These are phyloP conservation scores for Griposia aprilina DNA, from an alignment of 2,888 invertebrate genomes.

Conservation along the genomic window DNA sequence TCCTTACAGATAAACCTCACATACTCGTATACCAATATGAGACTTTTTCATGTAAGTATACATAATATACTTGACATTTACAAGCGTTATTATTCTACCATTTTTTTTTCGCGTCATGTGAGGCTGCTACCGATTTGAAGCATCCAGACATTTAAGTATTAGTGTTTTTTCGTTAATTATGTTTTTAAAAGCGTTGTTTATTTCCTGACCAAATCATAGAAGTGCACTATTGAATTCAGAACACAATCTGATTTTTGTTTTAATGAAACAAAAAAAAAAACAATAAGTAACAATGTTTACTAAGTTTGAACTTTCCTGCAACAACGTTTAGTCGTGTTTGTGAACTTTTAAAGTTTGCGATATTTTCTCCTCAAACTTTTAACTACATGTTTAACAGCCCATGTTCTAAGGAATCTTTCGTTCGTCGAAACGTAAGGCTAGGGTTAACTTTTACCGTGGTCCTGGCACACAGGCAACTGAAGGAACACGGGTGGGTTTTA, in stretches of 20 bases:
- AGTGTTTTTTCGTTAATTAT: neutral
- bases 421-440: conserved; percentile 2
- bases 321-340: conserved; percentile 1
- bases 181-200: neutral
- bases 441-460: neutral
- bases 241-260: neutral
- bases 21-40: neutral
- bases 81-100: neutral
- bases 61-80: neutral
- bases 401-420: conserved; percentile 14
- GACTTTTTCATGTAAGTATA: neutral
- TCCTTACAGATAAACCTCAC: no score
- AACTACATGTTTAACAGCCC: conserved; percentile 41
- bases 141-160: neutral
- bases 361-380: conserved; percentile 40
- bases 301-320: neutral
- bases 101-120: neutral
- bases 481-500: no score
- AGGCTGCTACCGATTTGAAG: neutral
- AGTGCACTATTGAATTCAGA: neutral
- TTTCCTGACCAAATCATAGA: neutral
- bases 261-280: neutral
- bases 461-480: no score
- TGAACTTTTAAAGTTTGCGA: conserved; percentile 16
- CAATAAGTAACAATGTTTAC: neutral